A percentile compares a stretch with the other conserved stretches of the same genome.
Evolutionary conservation across 2,888 invertebrate genomes (phyloP).

Genomic region (Eupithecia tripunctaria): DNA sequence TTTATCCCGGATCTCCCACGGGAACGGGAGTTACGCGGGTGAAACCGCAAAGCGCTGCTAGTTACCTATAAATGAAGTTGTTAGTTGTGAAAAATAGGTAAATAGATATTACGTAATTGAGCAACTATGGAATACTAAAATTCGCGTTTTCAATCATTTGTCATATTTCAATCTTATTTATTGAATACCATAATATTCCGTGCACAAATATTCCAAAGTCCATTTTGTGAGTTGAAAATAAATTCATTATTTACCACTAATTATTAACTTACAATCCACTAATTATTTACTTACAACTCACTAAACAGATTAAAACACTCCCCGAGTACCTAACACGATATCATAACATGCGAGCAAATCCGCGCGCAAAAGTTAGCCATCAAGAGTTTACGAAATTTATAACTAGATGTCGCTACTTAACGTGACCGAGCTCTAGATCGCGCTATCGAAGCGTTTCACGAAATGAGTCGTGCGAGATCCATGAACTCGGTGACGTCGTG

Average conservation of each 20-base stretch:
- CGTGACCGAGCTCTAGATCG: conserved; percentile 42
- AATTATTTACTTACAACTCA: too few relatives aligned
- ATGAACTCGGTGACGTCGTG: conserved; percentile 77
- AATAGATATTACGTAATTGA: too few relatives aligned
- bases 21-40: too few relatives aligned
- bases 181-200: not conserved
- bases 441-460: conserved; percentile 50
- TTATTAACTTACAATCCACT: too few relatives aligned
- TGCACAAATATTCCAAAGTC: not conserved
- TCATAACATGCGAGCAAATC: not conserved
- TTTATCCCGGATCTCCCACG: too few relatives aligned
- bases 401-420: conserved; percentile 59
- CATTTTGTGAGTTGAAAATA: too few relatives aligned
- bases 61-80: too few relatives aligned
- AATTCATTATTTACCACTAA: not conserved
- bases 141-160: not conserved
- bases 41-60: too few relatives aligned
- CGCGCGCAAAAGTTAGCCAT: not conserved
- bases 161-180: not conserved
- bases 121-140: too few relatives aligned
- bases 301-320: not conserved
- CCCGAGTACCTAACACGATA: not conserved
- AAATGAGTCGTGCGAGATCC: not conserved
- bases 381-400: not conserved
- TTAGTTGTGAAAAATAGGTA: too few relatives aligned